A percentile compares a stretch with the other conserved stretches of the same genome.
Evolutionary conservation across 2,113 vertebrate genomes (phyloP).

Genomic region (Silurus meridionalis): DNA sequence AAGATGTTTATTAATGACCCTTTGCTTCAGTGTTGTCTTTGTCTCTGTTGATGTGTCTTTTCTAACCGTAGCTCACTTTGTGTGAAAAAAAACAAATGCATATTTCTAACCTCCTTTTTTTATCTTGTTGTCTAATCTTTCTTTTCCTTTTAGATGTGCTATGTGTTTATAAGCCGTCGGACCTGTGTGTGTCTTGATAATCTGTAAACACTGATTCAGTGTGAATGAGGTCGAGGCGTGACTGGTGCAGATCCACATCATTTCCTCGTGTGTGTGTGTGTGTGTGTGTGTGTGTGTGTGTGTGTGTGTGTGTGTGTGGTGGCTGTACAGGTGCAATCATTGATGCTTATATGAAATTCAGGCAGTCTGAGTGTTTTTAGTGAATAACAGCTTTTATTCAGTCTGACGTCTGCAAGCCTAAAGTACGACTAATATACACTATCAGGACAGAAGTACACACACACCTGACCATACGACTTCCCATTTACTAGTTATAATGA

Average conservation of each 20-base stretch:
- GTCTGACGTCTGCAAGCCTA: not conserved
- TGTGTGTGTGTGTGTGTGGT: not conserved
- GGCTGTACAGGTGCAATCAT: conserved; percentile 21
- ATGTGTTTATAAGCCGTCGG: conserved; percentile 47
- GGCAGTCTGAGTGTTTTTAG: not conserved
- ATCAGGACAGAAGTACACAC: too few relatives aligned
- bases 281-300: conserved; percentile 8
- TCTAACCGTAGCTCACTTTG: conserved; percentile 33
- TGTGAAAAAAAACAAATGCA: conserved; percentile 1
- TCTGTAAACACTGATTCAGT: conserved; percentile 43
- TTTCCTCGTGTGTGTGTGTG: not conserved
- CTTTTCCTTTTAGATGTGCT: conserved; percentile 48
- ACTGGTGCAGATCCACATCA: not conserved
- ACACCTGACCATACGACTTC: too few relatives aligned
- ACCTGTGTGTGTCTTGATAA: conserved; percentile 46
- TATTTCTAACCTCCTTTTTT: conserved; percentile 35
- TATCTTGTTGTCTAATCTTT: conserved; percentile 42
- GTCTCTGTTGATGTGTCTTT: conserved; percentile 36
- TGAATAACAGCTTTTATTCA: not conserved
- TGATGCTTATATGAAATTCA: not conserved
- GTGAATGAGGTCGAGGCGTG: conserved; percentile 35
- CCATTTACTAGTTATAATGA: too few relatives aligned
- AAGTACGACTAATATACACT: not conserved
- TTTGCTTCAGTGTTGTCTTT: conserved; percentile 39
- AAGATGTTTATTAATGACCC: conserved; percentile 9